phyloP scores from a whole-genome alignment of 2,113 vertebrate genomes.

The Phalacrocorax aristotelis region DNA sequence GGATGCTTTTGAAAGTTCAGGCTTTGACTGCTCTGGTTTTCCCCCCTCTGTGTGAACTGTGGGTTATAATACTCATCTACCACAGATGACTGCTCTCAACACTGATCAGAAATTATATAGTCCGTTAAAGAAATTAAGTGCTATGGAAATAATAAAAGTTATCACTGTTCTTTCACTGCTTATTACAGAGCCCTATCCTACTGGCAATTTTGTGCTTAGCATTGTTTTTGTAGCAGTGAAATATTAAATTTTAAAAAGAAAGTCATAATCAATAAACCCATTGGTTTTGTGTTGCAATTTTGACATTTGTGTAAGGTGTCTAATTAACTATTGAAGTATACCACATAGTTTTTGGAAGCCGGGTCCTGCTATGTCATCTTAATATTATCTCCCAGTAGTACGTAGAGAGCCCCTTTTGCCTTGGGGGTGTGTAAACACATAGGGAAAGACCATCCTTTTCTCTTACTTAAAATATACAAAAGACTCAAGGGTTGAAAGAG shows the following conservation, averaged over 20 bases:
- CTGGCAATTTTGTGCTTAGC: not conserved
- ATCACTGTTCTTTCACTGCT: not conserved
- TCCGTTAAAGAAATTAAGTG: not conserved
- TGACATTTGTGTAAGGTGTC: not conserved
- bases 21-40: not conserved
- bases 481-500: not conserved
- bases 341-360: not conserved
- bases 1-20: not conserved
- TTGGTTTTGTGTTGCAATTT: not conserved
- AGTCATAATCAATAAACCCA: not conserved
- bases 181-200: not conserved
- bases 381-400: not conserved
- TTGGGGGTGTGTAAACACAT: accelerated
- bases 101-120: not conserved
- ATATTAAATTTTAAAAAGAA: not conserved
- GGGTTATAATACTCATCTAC: not conserved
- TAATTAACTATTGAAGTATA: not conserved
- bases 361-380: not conserved
- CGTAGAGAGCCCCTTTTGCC: not conserved
- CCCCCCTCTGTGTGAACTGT: not conserved
- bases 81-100: not conserved
- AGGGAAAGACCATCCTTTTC: not conserved
- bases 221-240: not conserved
- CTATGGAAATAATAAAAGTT: not conserved
- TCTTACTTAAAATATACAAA: not conserved